Percentiles rank a stretch among this genome's conserved stretches.
phyloP scores from a whole-genome alignment of 1,140 invertebrate genomes.

The Goniozus legneri region DNA sequence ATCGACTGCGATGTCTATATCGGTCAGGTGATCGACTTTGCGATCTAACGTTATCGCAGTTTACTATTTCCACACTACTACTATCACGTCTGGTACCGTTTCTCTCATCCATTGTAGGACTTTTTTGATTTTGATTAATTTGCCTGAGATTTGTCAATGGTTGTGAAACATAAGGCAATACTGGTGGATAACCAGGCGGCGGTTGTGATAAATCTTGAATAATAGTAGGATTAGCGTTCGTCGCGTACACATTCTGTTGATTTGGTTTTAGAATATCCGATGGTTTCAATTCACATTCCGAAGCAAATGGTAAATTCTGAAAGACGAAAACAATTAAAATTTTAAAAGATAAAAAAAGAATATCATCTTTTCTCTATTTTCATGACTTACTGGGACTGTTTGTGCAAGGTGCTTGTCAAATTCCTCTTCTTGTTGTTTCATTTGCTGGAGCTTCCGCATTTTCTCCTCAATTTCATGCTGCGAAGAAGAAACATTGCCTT shows the following conservation, averaged over 20 bases:
- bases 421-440: conserved; percentile 74
- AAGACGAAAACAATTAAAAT: conserved; percentile 11
- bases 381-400: conserved; percentile 60
- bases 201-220: conserved; percentile 59
- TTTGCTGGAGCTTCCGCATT: conserved; percentile 65
- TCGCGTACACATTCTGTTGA: conserved; percentile 35
- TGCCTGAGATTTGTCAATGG: conserved; percentile 34
- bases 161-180: conserved; percentile 45
- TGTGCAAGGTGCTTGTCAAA: conserved; percentile 76
- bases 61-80: conserved; percentile 53
- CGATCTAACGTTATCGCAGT: conserved; percentile 45
- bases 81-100: conserved; percentile 42
- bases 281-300: conserved; percentile 66
- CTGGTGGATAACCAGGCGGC: conserved; percentile 55
- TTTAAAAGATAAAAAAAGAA: conserved; percentile 6
- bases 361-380: too few species aligned
- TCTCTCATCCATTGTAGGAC: conserved; percentile 44
- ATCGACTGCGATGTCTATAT: conserved; percentile 52
- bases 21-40: conserved; percentile 50
- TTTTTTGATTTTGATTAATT: conserved; percentile 40
- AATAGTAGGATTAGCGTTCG: conserved; percentile 39
- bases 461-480: conserved; percentile 68
- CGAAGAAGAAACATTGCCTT: conserved; percentile 40
- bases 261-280: conserved; percentile 47
- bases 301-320: conserved; percentile 65